Conservation (phyloP, 2,797 vertebrate species). For the Coregonus ussuriensis region DNA sequence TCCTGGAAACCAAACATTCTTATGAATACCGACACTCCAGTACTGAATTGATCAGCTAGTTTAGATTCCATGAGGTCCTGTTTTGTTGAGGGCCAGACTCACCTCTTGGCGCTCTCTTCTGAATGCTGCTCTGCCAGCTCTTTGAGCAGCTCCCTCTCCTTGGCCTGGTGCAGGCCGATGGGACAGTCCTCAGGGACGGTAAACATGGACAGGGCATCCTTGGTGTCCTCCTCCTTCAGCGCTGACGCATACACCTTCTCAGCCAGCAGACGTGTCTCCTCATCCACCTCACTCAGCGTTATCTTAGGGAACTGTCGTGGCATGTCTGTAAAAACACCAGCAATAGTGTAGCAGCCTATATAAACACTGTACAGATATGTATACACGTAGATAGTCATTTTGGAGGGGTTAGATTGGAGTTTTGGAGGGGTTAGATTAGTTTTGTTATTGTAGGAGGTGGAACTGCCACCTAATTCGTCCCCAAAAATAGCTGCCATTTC, state of each 20-base stretch:
- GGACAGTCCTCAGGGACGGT: slow-evolving; percentile 92
- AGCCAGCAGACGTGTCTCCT: slow-evolving; percentile 83
- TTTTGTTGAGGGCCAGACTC: slow-evolving; percentile 21
- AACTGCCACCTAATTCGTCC: no score
- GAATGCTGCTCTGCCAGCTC: slow-evolving; percentile 92
- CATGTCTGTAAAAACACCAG: slow-evolving; percentile 78
- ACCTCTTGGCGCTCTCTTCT: slow-evolving; percentile 87
- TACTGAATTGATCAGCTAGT: neutral
- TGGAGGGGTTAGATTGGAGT: neutral
- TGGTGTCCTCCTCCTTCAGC: slow-evolving; percentile 88
- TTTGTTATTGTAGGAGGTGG: no score
- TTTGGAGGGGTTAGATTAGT: no score
- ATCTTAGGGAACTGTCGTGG: slow-evolving; percentile 90
- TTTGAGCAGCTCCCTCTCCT: slow-evolving; percentile 90
- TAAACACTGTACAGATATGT: neutral
- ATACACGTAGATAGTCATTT: neutral
- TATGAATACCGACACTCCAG: neutral
- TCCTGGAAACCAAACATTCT: slow-evolving; percentile 72
- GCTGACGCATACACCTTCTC: slow-evolving; percentile 92
- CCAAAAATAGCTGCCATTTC: no score
- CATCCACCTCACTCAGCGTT: slow-evolving; percentile 85
- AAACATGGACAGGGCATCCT: slow-evolving; percentile 88
- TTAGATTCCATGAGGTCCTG: neutral
- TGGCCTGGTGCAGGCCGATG: slow-evolving; percentile 90
- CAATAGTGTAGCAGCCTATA: slow-evolving; percentile 8